A percentile compares a stretch with the other conserved stretches of the same genome.
These are phyloP conservation scores for Parazoanthus darwini DNA, from an alignment of 92 coral and sea anemone genomes.

Conservation along the genomic window DNA sequence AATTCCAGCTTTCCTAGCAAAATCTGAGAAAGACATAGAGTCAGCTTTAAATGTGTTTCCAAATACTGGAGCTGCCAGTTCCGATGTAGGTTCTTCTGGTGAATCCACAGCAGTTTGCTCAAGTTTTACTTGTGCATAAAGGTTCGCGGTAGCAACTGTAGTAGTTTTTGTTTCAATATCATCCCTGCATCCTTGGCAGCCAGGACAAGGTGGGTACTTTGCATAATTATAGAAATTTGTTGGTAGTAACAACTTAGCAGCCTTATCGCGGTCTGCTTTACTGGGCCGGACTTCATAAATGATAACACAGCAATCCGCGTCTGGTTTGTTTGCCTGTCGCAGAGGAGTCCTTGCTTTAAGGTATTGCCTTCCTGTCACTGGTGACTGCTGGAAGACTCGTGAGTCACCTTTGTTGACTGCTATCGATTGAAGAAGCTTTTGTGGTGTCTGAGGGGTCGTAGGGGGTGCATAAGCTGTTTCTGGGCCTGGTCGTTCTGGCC, in stretches of 20 bases:
- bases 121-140: constrained; percentile 9
- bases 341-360: constrained; percentile 66
- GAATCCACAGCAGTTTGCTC: constrained; percentile 24
- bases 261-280: constrained; percentile 81
- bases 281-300: constrained; percentile 72
- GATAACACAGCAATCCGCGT: constrained; percentile 68
- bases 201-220: constrained; percentile 53
- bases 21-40: constrained; percentile 67
- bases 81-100: constrained; percentile 1
- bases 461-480: neutral
- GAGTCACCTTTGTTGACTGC: neutral
- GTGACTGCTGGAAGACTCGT: constrained; percentile 21
- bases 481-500: constrained; percentile 45
- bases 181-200: constrained; percentile 66
- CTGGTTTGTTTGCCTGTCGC: constrained; percentile 55
- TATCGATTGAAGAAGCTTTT: constrained; percentile 13
- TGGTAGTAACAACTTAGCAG: constrained; percentile 76
- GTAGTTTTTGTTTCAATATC: neutral
- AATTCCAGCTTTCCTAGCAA: constrained; percentile 49
- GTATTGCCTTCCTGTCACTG: constrained; percentile 61
- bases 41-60: constrained; percentile 62
- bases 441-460: constrained; percentile 10
- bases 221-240: constrained; percentile 78
- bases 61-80: constrained; percentile 62
- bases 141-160: neutral